Evolutionary conservation across 2,797 vertebrate species (phyloP).

Genomic region (Cyprinella venusta): DNA sequence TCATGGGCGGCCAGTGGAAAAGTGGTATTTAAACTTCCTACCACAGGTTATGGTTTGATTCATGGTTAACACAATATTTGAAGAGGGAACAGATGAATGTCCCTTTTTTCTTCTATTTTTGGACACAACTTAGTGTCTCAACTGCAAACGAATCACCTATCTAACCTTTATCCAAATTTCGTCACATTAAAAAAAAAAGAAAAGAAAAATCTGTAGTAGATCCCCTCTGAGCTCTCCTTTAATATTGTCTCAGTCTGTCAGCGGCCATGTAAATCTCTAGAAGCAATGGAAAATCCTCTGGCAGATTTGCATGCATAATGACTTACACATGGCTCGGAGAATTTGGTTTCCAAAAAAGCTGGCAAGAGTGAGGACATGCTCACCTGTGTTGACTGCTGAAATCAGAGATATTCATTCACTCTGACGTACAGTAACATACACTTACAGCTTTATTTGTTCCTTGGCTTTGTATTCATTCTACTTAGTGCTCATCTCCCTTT

Average conservation of each 20-base stretch:
- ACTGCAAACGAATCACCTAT: background rate
- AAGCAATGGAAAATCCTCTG: conserved; percentile 76
- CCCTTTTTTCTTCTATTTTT: background rate
- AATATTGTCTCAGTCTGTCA: conserved; percentile 17
- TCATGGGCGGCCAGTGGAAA: background rate
- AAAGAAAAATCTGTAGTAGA: background rate
- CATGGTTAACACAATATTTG: background rate
- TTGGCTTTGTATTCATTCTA: background rate
- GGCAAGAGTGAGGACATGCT: conserved; percentile 22
- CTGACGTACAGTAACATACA: background rate
- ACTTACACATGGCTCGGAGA: conserved; percentile 58
- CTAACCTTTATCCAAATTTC: background rate
- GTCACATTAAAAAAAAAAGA: background rate
- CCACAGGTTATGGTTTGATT: conserved; percentile 8
- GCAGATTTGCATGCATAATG: conserved; percentile 79
- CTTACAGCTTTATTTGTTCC: too few relatives aligned
- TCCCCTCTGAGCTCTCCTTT: conserved; percentile 2
- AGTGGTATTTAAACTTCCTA: conserved; percentile 23
- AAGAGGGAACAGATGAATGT: background rate
- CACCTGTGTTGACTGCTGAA: conserved; percentile 23
- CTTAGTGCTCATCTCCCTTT: background rate
- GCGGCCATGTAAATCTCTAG: conserved; percentile 76
- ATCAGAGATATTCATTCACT: conserved; percentile 2
- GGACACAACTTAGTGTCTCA: background rate
- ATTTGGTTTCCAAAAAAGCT: conserved; percentile 83